Conservation (phyloP, 2,797 vertebrate species). For the Sebastiscus tertius region DNA sequence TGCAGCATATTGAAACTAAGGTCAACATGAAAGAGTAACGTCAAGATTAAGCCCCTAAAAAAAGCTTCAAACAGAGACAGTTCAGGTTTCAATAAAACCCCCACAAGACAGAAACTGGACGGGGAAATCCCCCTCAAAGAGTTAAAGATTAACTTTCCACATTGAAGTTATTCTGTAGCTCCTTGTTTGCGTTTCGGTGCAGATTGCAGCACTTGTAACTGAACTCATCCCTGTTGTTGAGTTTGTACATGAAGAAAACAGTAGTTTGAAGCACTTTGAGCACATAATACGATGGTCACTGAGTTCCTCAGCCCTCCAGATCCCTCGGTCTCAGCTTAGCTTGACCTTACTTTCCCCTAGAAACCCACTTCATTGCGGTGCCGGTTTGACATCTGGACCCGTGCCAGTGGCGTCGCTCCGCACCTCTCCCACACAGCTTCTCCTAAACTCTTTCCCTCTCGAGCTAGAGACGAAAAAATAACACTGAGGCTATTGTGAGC, state of each 20-base stretch:
- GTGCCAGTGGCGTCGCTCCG: conserved; percentile 54
- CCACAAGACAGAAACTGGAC: neutral
- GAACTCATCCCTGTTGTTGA: neutral
- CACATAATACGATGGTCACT: conserved; percentile 10
- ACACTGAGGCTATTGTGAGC: conserved; percentile 54
- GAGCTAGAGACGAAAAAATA: conserved; percentile 35
- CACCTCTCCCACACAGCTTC: conserved; percentile 58
- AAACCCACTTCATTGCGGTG: conserved; percentile 52
- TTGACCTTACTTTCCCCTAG: conserved; percentile 73
- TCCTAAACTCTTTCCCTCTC: conserved; percentile 35
- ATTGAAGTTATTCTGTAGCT: neutral
- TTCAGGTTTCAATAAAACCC: conserved; percentile 39
- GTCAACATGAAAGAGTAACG: conserved; percentile 5
- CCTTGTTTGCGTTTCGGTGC: conserved; percentile 14
- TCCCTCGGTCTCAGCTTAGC: conserved; percentile 31
- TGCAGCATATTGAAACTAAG: conserved; percentile 1
- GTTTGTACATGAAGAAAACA: neutral
- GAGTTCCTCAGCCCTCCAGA: conserved; percentile 26
- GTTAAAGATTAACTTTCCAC: conserved; percentile 43
- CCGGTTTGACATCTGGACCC: conserved; percentile 63
- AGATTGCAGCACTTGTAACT: neutral
- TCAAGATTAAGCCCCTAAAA: neutral
- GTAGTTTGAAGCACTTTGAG: conserved; percentile 3
- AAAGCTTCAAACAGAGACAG: conserved; percentile 23
- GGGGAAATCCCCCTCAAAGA: conserved; percentile 21